These are phyloP conservation scores for Montipora capitata DNA, from an alignment of 92 coral and sea anemone genomes.

Conservation along the genomic window DNA sequence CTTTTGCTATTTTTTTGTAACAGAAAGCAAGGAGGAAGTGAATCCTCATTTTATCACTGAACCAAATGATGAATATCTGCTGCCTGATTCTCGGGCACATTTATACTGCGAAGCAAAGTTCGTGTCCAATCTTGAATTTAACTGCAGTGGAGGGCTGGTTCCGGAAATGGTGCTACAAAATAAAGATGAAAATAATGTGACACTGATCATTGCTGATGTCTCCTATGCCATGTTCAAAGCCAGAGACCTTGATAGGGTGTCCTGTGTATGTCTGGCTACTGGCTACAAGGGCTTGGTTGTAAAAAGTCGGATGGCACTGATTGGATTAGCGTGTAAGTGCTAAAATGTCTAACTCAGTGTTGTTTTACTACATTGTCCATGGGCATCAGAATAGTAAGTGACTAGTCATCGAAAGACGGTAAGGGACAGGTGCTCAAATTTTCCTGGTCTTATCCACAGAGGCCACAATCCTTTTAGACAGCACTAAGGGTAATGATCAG, in stretches of 20 bases:
- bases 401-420: too few species aligned
- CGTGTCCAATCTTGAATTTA: slow-evolving; percentile 24
- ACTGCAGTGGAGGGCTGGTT: slow-evolving; percentile 20
- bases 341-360: background rate
- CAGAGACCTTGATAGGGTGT: background rate
- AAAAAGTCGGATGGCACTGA: slow-evolving; percentile 13
- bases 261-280: slow-evolving; percentile 30
- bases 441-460: too few species aligned
- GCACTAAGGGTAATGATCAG: too few species aligned
- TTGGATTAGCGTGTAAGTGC: slow-evolving; percentile 29
- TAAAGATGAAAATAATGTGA: background rate
- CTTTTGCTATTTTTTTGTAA: background rate
- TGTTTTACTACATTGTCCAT: too few species aligned
- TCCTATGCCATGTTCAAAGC: background rate
- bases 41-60: slow-evolving; percentile 20
- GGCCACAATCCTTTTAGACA: too few species aligned
- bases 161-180: background rate
- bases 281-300: slow-evolving; percentile 6
- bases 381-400: background rate
- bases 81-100: background rate
- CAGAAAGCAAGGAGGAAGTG: background rate
- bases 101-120: slow-evolving; percentile 30
- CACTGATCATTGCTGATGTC: background rate
- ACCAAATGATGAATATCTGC: background rate
- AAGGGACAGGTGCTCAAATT: too few species aligned